Percentiles rank a stretch among this genome's conserved stretches.
These are phyloP conservation scores for Lomographa bimaculata DNA, from an alignment of 2,888 invertebrate genomes.

Conservation along the genomic window DNA sequence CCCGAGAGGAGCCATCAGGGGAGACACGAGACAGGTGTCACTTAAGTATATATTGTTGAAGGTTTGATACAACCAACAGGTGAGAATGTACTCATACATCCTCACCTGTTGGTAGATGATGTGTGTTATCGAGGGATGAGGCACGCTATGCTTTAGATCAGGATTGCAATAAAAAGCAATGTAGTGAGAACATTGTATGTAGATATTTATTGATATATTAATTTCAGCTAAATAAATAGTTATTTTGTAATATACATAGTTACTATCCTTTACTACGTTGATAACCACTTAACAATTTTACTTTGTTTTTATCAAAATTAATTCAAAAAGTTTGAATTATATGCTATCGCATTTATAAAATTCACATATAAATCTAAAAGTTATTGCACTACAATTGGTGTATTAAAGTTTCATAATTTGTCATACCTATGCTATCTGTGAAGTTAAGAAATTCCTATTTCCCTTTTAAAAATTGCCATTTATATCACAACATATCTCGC, in stretches of 20 bases:
- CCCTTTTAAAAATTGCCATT: conserved; percentile 40
- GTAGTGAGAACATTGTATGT: conserved; percentile 60
- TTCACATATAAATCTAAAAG: conserved; percentile 22
- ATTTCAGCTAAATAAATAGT: conserved; percentile 72
- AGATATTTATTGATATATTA: conserved; percentile 70
- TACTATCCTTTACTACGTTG: conserved; percentile 22
- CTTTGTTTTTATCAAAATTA: too few species aligned
- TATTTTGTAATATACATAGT: conserved; percentile 56
- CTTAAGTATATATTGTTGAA: too few species aligned
- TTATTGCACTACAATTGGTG: conserved; percentile 33
- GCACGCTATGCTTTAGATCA: too few species aligned
- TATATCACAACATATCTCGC: conserved; percentile 48
- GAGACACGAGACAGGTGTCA: too few species aligned
- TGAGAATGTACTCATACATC: too few species aligned
- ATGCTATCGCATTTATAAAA: conserved; percentile 19
- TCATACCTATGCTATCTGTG: conserved; percentile 41
- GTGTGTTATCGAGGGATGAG: too few species aligned
- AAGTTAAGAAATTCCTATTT: conserved; percentile 31
- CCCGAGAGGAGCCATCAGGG: too few species aligned
- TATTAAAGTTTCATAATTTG: conserved; percentile 42
- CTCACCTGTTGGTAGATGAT: too few species aligned
- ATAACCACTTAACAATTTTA: conserved; percentile 60
- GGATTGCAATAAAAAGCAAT: conserved; percentile 39
- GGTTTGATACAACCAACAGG: too few species aligned
- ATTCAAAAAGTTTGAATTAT: too few species aligned